Conservation (phyloP, 2,888 invertebrate genomes). For the Ophion ventricosus region DNA sequence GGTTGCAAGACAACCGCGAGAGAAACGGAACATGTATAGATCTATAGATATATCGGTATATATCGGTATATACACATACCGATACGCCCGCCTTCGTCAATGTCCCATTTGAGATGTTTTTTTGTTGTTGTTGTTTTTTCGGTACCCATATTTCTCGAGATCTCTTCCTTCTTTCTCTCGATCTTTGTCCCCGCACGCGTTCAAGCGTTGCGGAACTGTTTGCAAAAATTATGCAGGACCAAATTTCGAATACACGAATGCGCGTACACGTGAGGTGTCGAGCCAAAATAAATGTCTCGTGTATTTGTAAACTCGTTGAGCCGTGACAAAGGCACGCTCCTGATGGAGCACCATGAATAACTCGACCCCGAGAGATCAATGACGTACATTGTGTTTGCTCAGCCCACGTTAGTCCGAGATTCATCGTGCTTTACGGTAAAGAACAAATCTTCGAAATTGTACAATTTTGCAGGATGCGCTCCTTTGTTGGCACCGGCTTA, state of each 20-base stretch:
- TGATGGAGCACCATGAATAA: too few species aligned
- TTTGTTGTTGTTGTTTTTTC: slow-evolving; percentile 26
- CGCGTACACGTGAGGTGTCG: too few species aligned
- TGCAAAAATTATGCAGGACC: slow-evolving; percentile 46
- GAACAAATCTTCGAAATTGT: too few species aligned
- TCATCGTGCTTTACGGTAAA: too few species aligned
- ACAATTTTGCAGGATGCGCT: too few species aligned
- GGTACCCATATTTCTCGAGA: slow-evolving; percentile 3
- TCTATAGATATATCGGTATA: neutral
- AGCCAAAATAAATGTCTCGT: too few species aligned
- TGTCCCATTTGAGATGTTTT: slow-evolving; percentile 45
- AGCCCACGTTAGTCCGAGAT: too few species aligned
- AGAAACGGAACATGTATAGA: slow-evolving; percentile 23
- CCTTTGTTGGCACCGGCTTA: too few species aligned
- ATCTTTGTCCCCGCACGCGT: neutral
- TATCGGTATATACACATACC: neutral
- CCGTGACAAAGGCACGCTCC: too few species aligned
- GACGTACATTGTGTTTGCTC: too few species aligned
- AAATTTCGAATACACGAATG: neutral
- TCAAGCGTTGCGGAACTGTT: slow-evolving; percentile 21
- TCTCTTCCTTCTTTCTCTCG: slow-evolving; percentile 1
- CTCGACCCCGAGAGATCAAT: too few species aligned
- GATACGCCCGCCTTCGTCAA: slow-evolving; percentile 36
- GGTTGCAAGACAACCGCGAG: slow-evolving; percentile 72
- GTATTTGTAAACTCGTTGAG: too few species aligned